A percentile compares a stretch with the other conserved stretches of the same genome.
These are phyloP conservation scores for Lamproptera curius DNA, from an alignment of 2,888 invertebrate genomes.

Conservation along the genomic window DNA sequence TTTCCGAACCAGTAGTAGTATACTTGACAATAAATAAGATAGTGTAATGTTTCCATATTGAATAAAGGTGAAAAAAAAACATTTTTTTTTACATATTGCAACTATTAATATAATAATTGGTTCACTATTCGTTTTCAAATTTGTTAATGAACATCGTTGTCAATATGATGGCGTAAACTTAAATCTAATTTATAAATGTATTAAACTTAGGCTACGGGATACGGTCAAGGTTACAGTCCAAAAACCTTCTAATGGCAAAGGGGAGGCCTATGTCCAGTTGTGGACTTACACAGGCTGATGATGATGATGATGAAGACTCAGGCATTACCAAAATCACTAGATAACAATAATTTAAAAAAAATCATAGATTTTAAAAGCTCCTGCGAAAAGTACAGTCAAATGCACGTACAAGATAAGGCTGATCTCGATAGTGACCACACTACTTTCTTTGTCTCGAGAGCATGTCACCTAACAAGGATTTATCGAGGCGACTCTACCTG, in stretches of 20 bases:
- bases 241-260: neutral
- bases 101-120: too few relatives aligned
- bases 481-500: neutral
- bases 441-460: neutral
- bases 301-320: too few relatives aligned
- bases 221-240: neutral
- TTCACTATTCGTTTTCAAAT: too few relatives aligned
- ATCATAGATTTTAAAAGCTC: neutral
- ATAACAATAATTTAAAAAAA: neutral
- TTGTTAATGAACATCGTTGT: too few relatives aligned
- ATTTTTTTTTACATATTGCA: too few relatives aligned
- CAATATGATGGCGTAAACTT: neutral
- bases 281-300: too few relatives aligned
- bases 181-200: neutral
- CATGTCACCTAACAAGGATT: conserved; percentile 8
- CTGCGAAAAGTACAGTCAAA: neutral
- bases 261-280: too few relatives aligned
- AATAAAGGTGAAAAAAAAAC: too few relatives aligned
- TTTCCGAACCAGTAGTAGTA: too few relatives aligned
- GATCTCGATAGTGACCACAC: neutral
- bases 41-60: too few relatives aligned
- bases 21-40: too few relatives aligned
- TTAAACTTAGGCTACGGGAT: neutral
- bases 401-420: neutral
- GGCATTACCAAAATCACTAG: neutral